A percentile compares a stretch with the other conserved stretches of the same genome.
Evolutionary conservation across 2,113 vertebrate genomes (phyloP).

Genomic region (Xenus cinereus): DNA sequence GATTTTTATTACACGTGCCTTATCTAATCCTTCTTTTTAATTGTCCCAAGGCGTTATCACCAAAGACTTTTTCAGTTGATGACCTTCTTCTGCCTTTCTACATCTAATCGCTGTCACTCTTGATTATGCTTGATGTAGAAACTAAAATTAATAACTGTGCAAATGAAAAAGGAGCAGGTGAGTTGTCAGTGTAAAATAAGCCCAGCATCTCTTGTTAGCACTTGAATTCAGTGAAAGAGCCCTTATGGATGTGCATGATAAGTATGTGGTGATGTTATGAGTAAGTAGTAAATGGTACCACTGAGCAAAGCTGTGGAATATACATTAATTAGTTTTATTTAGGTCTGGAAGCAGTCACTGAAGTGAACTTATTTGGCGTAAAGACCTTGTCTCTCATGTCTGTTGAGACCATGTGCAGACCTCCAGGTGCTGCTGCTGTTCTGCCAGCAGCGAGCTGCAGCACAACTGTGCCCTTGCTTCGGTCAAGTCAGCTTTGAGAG

Average conservation of each 20-base stretch:
- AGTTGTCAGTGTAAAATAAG: neutral
- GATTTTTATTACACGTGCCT: neutral
- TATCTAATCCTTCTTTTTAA: neutral
- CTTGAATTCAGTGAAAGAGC: neutral
- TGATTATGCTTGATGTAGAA: neutral
- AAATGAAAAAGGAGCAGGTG: neutral
- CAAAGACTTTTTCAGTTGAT: neutral
- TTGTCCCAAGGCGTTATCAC: neutral
- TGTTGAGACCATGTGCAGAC: neutral
- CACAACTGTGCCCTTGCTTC: rapidly evolving
- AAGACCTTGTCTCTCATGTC: neutral
- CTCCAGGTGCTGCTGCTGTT: neutral
- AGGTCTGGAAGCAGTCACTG: neutral
- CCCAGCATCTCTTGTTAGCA: rapidly evolving
- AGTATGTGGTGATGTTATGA: neutral
- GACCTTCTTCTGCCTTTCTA: neutral
- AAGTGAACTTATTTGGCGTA: neutral
- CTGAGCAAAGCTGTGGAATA: neutral
- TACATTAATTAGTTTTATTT: neutral
- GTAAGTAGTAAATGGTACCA: neutral
- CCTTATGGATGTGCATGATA: rapidly evolving
- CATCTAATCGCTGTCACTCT: neutral
- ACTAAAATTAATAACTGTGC: neutral
- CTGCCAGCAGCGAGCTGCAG: neutral
- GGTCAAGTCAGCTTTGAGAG: neutral